Evolutionary conservation across 1,140 invertebrate genomes (phyloP), one percentile per base, ranked within the genome.

Genomic region (Solenopsis fugax): DNA sequence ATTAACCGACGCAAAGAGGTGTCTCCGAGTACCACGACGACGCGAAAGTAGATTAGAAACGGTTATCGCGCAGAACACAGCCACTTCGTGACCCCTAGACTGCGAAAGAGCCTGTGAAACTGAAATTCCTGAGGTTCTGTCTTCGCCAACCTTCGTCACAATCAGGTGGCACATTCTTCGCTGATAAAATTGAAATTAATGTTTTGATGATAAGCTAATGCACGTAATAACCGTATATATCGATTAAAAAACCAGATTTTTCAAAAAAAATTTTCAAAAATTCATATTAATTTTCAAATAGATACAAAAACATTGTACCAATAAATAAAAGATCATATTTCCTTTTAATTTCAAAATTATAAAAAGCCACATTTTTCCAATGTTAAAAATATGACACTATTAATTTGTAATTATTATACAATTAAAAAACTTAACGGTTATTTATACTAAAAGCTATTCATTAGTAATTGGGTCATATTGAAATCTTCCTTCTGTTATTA

Each of bases 1-100:
- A 80, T 90, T 90, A 90, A 65, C 64, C 37, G 81, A 60, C 76
- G 50, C 81, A 58, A 90, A 85, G 87, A 90, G 76, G 62, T 77
- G 62, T 90, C 87, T 76, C 76, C 62, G 45, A 52, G 52, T 60
- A 50, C n/a, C 56, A 86, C 89, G 89, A 90, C 90, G 78, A 89
- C 86, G 76, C 77, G 88, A 76, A 90, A 90, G 86, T 90, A 88
- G 89, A 90, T 90, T 90, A 90, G 64, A 90, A 88, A 73, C 73
- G 56, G 65, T 90, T 90, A 90, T 88, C 80, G 78, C 86, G 29
- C 69, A 73, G 77, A 56, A 58, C 60, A 76, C 65, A 73, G 54
- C 48, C 85, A 71, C 86, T 84, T 84, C 67, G 54, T 60, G 54
- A 29, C 45, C 69, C 62, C 73, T 84, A 73, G 41, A 84, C 54